Percentiles rank a stretch among this genome's conserved stretches.
These are phyloP conservation scores for Semnornis frantzii DNA, from an alignment of 2,113 vertebrate genomes.

Conservation along the genomic window DNA sequence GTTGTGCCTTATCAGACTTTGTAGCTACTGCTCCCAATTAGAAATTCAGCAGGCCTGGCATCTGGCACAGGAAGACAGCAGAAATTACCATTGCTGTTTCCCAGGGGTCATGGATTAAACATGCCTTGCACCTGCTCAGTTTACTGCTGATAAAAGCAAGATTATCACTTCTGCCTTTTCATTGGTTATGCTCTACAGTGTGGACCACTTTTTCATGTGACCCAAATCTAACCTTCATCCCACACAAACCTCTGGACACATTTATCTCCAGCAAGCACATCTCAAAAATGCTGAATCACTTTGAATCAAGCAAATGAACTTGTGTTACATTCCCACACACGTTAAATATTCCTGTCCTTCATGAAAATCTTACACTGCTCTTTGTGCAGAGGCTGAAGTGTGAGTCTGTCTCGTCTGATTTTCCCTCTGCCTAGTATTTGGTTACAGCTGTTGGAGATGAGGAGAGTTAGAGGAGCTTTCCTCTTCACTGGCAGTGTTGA, in stretches of 20 bases:
- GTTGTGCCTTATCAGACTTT: neutral
- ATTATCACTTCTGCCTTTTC: neutral
- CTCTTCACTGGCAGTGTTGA: neutral
- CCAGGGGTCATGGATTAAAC: slow-evolving; percentile 49
- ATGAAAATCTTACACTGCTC: neutral
- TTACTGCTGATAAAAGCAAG: slow-evolving; percentile 46
- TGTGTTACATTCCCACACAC: neutral
- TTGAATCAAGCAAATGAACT: slow-evolving; percentile 2
- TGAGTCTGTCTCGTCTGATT: neutral
- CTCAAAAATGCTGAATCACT: slow-evolving; percentile 9
- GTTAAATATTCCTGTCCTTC: neutral
- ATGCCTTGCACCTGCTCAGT: slow-evolving; percentile 47
- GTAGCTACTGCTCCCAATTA: slow-evolving; percentile 2
- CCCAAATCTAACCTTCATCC: neutral
- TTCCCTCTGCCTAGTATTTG: neutral
- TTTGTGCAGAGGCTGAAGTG: neutral
- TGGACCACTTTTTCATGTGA: neutral
- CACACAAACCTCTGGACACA: neutral
- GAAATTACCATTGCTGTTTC: slow-evolving; percentile 2
- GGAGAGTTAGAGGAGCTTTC: neutral
- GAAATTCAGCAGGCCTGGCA: slow-evolving; percentile 9
- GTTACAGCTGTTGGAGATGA: neutral
- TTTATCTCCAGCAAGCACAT: neutral
- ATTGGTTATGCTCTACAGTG: neutral
- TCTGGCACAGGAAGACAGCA: slow-evolving; percentile 31